Evolutionary conservation across 1,140 invertebrate species (phyloP), one percentile per base, ranked within the genome.

Genomic region (Pissodes strobi): DNA sequence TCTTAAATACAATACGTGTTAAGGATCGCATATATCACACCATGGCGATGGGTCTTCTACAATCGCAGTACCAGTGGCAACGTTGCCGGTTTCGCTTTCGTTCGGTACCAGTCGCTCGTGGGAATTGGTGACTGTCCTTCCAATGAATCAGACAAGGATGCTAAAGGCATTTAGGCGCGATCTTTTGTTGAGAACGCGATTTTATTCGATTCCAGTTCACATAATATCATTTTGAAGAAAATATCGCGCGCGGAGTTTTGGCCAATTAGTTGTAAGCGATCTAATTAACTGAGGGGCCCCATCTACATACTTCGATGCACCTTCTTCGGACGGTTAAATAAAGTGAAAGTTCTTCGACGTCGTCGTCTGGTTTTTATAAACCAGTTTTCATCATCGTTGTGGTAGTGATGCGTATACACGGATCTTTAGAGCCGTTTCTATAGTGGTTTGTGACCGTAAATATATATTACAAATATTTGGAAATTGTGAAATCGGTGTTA

Each of bases 321-420:
- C n/a, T n/a, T n/a, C n/a, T n/a, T n/a, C n/a, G n/a, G n/a, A n/a
- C 19, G 21, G 1, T 30, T 19, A 2, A 17, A 12, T 53, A 22
- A 57, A 57, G 55, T 57, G 55, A 57, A 57, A 57, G 55, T 57
- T 43, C 21, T 38, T 39, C 22, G n/a, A n/a, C n/a, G n/a, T 43
- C 23, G 19, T 15, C 22, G 30, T 45, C 22, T 19, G 55, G 39
- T 57, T 45, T 57, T 57, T 57, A 57, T 39, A 45, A 55, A 57
- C 55, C 55, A 57, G 55, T 57, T 57, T 21, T 37, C 27, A 38
- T 38, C 51, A 18, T 53, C n/a, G 37, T 43, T 21, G 4, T 37
- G 13, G n/a, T n/a, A n/a, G 34, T 38, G 52, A 55, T 55, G 52
- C 34, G 10, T 51, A 12, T 21, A 46, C 13, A n/a, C n/a, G n/a